Base-by-base conservation (phyloP, 1,140 invertebrate species). In the Halictus rubicundus region DNA sequence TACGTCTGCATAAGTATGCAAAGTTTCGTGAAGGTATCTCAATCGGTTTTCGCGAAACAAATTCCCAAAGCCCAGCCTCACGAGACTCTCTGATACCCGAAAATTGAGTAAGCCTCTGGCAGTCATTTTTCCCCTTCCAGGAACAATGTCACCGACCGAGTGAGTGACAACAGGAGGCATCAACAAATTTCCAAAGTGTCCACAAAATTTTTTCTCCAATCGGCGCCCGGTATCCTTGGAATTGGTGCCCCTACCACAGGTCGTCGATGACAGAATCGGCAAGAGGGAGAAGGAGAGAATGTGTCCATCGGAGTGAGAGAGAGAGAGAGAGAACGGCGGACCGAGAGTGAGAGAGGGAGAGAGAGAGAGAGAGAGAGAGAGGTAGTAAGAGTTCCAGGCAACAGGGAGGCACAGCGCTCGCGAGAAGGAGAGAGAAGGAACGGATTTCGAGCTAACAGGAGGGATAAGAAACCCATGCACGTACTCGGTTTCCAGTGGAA, bases 391-490 rank as follows among this genome's bases (percentile, higher is more conserved):
- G 39, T 49, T 74, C 60, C 21, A 16, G 46, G 14, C 65, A 42
- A 79, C 68, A 68, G 49, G 27, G 27, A 72, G 6, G 12, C 21
- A 27, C 68, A 74, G 57, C n/a, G 65, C 25, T 59, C 68, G 61
- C 32, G 63, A 21, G 63, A 42, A 16, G 60, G 80, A 80, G 66
- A 70, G 70, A 85, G 79, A 82, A 77, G 76, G 76, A 76, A 80
- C 63, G 78, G 78, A 73, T 78, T 76, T 80, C 78, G 81, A 76
- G 80, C 78, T 78, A 78, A 88, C 87, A 89, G 90, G 87, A 90
- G 90, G 90, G 90, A 92, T 91, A 91, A 90, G 89, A 89, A 91
- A 90, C 87, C 88, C 89, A 89, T 90, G 89, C 88, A 90, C 87
- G 87, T 89, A 90, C 86, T 85, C 85, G 77, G 71, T 83, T 79